Base-by-base conservation (phyloP, 1,140 invertebrate genomes). In the Drosophila lacteicornis region DNA sequence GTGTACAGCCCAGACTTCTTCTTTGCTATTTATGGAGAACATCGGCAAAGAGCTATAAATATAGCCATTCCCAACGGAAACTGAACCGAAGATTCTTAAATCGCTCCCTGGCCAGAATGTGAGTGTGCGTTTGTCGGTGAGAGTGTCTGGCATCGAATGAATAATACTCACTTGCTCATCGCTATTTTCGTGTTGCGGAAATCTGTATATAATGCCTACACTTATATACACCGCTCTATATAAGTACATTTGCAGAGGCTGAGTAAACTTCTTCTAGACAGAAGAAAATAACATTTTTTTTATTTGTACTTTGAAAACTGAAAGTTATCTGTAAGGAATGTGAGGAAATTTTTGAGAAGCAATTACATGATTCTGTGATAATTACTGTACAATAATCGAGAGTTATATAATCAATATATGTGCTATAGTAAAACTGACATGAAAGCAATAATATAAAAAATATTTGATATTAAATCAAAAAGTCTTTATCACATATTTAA, bases 121-220 rank as follows among this genome's bases (percentile, higher is more conserved):
- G 67, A 61, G 67, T 73, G 63, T 56, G 30, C 58, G 46, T 65
- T 61, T 75, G 75, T 61, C 38, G 45, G 60, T 75, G 49, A 47
- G 58, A 61, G 73, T 77, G 56, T 53, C 30, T 63, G 61, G 58
- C 63, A 63, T 60, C 66, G 62, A 68, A 56, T 87, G 84, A 88
- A 88, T 88, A 82, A 86, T 86, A 65, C 77, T 85, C 61, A 85
- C 75, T 85, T 82, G 79, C 82, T 87, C 84, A 87, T 87, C 85
- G 80, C 85, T 87, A 87, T 87, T 87, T 87, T 87, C 46, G 84
- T 88, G 75, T 77, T 80, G 65, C 77, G 80, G 73, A 83, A 82
- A 82, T 75, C 69, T 79, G 68, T 61, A 79, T 46, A 56, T 68
- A 83, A 33, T 60, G 51, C 56, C 55, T 57, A 59, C 57, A 25